Evolutionary conservation across 2,113 vertebrate species (phyloP), one percentile per base, ranked within the genome.

Genomic region (Callipepla squamata): DNA sequence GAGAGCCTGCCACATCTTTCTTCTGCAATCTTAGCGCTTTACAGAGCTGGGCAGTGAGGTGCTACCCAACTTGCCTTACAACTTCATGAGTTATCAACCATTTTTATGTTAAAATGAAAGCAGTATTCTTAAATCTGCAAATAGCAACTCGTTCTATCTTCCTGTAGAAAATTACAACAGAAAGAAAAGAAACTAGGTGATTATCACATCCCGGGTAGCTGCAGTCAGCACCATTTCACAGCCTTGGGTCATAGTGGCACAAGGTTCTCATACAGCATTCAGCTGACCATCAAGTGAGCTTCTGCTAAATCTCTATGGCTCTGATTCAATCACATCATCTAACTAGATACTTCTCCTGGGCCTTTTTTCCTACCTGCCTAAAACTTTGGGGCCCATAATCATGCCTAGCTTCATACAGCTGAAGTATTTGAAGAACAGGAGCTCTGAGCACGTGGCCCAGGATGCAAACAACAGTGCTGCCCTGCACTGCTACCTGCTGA

Each of bases 1-100:
- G 38, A 8, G 38, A 80, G 34, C 42, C 79, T 63, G 73, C 26
- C 25, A 2, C 40, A 25, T 23, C 28, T 36, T 61, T 36, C 26
- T 74, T 45, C 70, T 67, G 72, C 3, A 1, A 15, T 1, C 0
- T 0, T 4, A 57, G 78, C n/a, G 13, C 61, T 84, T 78, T 69
- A 32, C 10, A 68, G 40, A 66, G 42, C 21, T 6, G 36, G n/a
- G 36, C n/a, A 85, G 45, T 19, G 25, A 58, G 28, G 14, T 18
- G 36, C 13, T 19, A 57, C 15, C 20, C 74, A 76, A 40, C 34
- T 36, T 40, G n/a, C n/a, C 82, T 53, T 66, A 78, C 50, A 83
- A 25, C 11, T 77, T 58, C 17, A 12, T 6, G 5, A 80, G 80
- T 25, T 51, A 55, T 19, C 50, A 47, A 34, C 40, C 7, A 11